A percentile compares a stretch with the other conserved stretches of the same genome.
These are phyloP conservation scores for Telmatherina bonti DNA, from an alignment of 2,797 vertebrate species.

Conservation along the genomic window DNA sequence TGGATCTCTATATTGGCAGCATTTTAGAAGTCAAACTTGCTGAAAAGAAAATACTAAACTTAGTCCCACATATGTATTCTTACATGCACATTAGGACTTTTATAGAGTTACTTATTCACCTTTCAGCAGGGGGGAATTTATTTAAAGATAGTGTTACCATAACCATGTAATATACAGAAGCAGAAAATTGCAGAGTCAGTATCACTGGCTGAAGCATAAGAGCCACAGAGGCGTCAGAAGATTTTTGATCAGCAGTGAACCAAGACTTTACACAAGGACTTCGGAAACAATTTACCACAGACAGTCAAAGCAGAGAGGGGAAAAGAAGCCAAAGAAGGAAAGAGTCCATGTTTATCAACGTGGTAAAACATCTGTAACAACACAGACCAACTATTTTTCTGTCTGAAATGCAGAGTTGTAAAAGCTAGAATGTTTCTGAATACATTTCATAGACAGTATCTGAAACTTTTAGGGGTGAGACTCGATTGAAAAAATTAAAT, in stretches of 20 bases:
- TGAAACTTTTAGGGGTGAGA: background rate
- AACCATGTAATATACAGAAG: conserved; percentile 35
- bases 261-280: conserved; percentile 8
- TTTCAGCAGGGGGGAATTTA: conserved; percentile 45
- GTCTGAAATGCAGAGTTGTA: background rate
- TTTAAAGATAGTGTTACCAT: conserved; percentile 50
- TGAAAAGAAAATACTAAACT: background rate
- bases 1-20: conserved; percentile 12
- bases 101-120: conserved; percentile 43
- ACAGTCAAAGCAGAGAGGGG: conserved; percentile 48
- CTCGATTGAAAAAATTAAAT: no score
- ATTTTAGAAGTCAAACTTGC: conserved; percentile 34
- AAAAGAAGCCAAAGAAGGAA: conserved; percentile 39
- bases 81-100: conserved; percentile 14
- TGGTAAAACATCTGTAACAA: conserved; percentile 12
- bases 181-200: conserved; percentile 32
- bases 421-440: background rate
- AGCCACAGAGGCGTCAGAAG: conserved; percentile 30
- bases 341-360: conserved; percentile 9
- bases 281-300: background rate
- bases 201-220: conserved; percentile 33
- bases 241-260: conserved; percentile 27
- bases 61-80: conserved; percentile 17
- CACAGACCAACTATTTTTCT: background rate
- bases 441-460: background rate